phyloP scores from a whole-genome alignment of 2,113 vertebrate species.

The Etheostoma spectabile region DNA sequence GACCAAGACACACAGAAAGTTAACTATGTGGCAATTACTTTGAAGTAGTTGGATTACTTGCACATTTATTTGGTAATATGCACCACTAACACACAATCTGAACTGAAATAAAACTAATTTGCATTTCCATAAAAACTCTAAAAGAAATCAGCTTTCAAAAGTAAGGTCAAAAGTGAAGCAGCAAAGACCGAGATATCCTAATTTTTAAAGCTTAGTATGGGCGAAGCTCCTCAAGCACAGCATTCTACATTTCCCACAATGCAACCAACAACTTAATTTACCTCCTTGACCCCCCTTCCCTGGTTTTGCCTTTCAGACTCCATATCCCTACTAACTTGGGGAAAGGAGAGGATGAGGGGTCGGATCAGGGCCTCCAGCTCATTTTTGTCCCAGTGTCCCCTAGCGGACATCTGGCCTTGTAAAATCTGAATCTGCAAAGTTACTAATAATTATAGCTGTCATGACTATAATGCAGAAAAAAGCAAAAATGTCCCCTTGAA shows the following conservation, averaged over 20 bases:
- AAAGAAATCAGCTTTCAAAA: no score
- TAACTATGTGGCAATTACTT: not conserved
- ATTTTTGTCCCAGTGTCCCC: not conserved
- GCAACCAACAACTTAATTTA: not conserved
- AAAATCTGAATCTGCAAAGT: not conserved
- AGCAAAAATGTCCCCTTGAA: not conserved
- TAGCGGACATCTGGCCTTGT: not conserved
- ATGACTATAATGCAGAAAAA: not conserved
- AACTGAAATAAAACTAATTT: no score
- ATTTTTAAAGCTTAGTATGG: no score
- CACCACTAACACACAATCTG: no score
- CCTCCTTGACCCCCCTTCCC: not conserved
- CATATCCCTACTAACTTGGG: not conserved
- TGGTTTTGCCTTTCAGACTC: not conserved
- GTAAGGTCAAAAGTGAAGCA: no score
- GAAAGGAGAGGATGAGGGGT: not conserved
- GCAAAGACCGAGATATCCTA: no score
- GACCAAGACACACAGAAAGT: no score
- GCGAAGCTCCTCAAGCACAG: no score
- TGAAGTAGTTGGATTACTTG: not conserved
- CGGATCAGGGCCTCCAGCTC: not conserved
- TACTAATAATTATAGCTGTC: not conserved
- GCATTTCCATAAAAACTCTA: no score
- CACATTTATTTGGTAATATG: no score
- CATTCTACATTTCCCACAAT: no score